phyloP scores from a whole-genome alignment of 35 echinoderm and acorn worm genomes.

The Strongylocentrotus purpuratus region DNA sequence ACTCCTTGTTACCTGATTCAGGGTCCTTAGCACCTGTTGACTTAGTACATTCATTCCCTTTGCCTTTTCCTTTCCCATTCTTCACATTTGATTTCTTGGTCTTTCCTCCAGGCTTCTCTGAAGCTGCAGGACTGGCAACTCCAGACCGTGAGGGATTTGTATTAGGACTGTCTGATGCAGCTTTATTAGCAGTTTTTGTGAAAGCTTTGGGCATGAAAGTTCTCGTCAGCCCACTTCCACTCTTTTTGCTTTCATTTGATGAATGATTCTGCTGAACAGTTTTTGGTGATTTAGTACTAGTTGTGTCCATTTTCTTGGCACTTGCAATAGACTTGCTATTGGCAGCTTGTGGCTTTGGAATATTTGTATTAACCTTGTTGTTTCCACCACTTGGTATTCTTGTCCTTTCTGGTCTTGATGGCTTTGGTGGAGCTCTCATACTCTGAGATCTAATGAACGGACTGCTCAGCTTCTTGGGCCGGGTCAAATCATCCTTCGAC shows the following conservation, averaged over 20 bases:
- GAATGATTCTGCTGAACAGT: slow-evolving; percentile 1
- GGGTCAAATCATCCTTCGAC: slow-evolving; percentile 7
- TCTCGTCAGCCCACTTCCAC: background rate
- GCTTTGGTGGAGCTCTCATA: background rate
- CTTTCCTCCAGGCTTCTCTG: slow-evolving; percentile 31
- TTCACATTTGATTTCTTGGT: slow-evolving; percentile 16
- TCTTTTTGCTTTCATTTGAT: background rate
- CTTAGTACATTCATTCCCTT: slow-evolving; percentile 8
- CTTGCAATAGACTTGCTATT: background rate
- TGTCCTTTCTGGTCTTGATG: background rate
- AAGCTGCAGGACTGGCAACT: background rate
- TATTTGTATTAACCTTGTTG: background rate
- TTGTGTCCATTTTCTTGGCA: slow-evolving; percentile 1
- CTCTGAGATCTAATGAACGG: slow-evolving; percentile 28
- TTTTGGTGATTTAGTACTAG: slow-evolving; percentile 11
- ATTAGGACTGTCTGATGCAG: slow-evolving; percentile 34
- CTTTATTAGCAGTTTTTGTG: slow-evolving; percentile 41
- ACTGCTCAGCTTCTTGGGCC: background rate
- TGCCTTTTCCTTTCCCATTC: slow-evolving; percentile 15
- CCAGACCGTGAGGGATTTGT: background rate
- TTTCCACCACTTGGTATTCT: slow-evolving; percentile 30
- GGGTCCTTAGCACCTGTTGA: background rate
- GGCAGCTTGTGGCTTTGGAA: background rate
- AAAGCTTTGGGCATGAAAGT: background rate
- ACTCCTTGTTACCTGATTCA: background rate